phyloP scores from a whole-genome alignment of 1,140 invertebrate species.

The Myzus persicae region DNA sequence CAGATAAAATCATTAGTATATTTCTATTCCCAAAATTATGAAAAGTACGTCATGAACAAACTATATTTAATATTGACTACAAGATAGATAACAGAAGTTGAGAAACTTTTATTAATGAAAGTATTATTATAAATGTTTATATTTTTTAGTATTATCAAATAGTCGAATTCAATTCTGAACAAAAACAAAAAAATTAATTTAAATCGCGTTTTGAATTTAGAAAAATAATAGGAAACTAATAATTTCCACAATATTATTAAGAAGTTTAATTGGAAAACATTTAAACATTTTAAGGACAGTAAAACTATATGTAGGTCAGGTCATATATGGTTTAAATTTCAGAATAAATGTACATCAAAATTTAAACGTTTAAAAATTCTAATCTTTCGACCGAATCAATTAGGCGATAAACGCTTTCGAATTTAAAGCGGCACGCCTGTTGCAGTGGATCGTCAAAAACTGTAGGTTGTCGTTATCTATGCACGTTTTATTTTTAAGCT shows the following conservation, averaged over 20 bases:
- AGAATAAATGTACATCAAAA: too few species aligned
- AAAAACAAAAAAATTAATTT: background rate
- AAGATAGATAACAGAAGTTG: background rate
- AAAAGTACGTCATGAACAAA: background rate
- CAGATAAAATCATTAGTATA: background rate
- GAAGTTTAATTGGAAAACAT: too few species aligned
- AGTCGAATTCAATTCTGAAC: background rate
- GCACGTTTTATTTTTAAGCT: background rate
- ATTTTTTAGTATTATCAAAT: background rate
- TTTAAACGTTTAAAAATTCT: background rate
- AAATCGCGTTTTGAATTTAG: too few species aligned
- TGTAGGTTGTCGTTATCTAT: background rate
- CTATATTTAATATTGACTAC: background rate
- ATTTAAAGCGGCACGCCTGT: background rate
- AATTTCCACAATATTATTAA: too few species aligned
- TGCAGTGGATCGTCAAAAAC: background rate
- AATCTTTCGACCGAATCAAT: background rate
- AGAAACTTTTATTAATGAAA: background rate
- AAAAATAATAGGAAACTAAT: too few species aligned
- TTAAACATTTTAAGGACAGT: background rate
- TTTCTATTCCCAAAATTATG: background rate
- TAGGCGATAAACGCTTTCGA: background rate
- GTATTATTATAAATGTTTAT: background rate
- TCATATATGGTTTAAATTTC: too few species aligned
- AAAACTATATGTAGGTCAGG: background rate